Percentiles rank a stretch among this genome's conserved stretches.
Evolutionary conservation across 2,797 vertebrate species (phyloP).

Genomic region (Catamblyrhynchus diadema): DNA sequence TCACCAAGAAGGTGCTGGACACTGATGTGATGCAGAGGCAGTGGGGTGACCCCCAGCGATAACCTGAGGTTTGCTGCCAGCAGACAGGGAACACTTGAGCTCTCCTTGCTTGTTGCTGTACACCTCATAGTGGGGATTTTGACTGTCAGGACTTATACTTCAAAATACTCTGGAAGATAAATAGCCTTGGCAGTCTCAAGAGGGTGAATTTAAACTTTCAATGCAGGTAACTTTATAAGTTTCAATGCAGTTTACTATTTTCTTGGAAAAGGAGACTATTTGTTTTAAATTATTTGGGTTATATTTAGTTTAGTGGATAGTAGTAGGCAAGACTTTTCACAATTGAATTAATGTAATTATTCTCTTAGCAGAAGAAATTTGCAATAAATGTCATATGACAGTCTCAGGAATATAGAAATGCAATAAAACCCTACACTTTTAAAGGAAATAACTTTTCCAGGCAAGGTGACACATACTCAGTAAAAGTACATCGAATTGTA

Average conservation of each 20-base stretch:
- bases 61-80: neutral
- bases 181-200: neutral
- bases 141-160: neutral
- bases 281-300: neutral
- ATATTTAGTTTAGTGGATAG: neutral
- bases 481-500: neutral
- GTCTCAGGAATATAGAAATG: neutral
- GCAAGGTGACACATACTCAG: neutral
- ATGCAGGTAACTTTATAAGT: neutral
- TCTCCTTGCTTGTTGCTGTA: neutral
- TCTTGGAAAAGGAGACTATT: neutral
- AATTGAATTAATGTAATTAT: neutral
- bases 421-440: neutral
- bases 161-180: neutral
- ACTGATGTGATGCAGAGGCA: neutral
- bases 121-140: neutral
- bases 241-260: neutral
- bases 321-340: neutral
- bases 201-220: neutral
- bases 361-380: neutral
- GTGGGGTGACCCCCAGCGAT: neutral
- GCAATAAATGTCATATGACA: neutral
- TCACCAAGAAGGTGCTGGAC: neutral
- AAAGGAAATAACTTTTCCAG: slow-evolving; percentile 4
- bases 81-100: neutral